These are phyloP conservation scores for Eciton burchellii DNA, from an alignment of 1,140 invertebrate species.

Conservation along the genomic window DNA sequence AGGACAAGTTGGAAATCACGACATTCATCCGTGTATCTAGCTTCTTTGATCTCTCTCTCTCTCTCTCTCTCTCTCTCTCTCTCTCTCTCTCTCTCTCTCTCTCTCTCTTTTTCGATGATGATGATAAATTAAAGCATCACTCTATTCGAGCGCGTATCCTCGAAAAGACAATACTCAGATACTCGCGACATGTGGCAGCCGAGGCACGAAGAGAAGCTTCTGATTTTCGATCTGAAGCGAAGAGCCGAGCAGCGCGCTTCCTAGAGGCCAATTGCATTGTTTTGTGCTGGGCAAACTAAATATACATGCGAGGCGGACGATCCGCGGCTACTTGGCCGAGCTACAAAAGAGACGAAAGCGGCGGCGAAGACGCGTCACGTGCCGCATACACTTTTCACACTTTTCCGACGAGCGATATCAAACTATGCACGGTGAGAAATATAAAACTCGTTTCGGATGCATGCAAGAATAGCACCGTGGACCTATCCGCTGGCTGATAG, in stretches of 20 bases:
- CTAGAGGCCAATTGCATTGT: slow-evolving; percentile 82
- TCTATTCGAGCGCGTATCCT: neutral
- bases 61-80: neutral
- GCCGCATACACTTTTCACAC: slow-evolving; percentile 78
- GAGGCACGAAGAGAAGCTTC: slow-evolving; percentile 44
- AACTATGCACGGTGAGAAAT: slow-evolving; percentile 31
- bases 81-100: neutral
- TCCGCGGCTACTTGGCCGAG: slow-evolving; percentile 78
- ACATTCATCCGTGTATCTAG: no score
- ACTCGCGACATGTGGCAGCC: slow-evolving; percentile 1
- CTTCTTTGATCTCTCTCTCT: no score
- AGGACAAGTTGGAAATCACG: no score
- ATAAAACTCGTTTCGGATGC: slow-evolving; percentile 11
- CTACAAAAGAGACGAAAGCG: slow-evolving; percentile 73
- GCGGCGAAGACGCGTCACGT: slow-evolving; percentile 73
- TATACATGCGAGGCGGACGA: slow-evolving; percentile 79
- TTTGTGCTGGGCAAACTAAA: slow-evolving; percentile 80
- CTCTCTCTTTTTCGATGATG: no score
- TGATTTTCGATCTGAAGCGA: slow-evolving; percentile 50
- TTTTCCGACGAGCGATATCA: slow-evolving; percentile 65
- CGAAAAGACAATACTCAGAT: neutral
- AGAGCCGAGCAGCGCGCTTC: slow-evolving; percentile 69
- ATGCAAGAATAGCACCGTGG: neutral
- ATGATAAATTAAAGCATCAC: no score
- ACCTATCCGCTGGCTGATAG: neutral